Evolutionary conservation across 1,140 invertebrate genomes (phyloP).

Genomic region (Eurosta solidaginis): DNA sequence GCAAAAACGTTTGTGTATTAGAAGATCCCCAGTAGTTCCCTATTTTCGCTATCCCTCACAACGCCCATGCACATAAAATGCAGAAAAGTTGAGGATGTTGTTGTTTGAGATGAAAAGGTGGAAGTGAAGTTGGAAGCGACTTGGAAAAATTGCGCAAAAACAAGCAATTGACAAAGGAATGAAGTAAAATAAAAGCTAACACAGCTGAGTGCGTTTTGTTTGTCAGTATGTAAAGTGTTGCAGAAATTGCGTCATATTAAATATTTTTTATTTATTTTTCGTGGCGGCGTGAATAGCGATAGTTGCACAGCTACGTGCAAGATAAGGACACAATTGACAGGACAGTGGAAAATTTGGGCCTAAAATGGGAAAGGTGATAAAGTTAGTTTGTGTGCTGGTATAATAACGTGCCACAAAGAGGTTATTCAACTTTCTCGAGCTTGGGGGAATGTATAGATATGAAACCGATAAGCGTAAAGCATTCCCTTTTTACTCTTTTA

Average conservation of each 20-base stretch:
- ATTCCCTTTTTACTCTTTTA: no score
- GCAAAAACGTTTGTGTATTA: no score
- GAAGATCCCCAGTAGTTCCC: no score
- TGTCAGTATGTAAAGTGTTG: not conserved
- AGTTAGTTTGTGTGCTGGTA: not conserved
- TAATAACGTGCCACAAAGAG: slow-evolving; percentile 17
- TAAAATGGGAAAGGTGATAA: not conserved
- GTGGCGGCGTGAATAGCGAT: slow-evolving; percentile 17
- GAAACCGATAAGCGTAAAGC: no score
- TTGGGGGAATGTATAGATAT: no score
- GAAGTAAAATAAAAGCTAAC: not conserved
- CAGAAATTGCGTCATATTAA: slow-evolving; percentile 17
- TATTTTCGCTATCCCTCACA: no score
- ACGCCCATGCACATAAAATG: no score
- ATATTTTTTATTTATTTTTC: not conserved
- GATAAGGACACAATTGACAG: not conserved
- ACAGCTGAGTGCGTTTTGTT: not conserved
- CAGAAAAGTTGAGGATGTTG: not conserved
- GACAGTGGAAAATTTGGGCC: not conserved
- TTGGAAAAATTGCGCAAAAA: not conserved
- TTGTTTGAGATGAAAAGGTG: not conserved
- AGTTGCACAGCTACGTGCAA: not conserved
- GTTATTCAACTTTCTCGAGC: not conserved
- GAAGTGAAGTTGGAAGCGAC: not conserved
- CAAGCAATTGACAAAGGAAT: not conserved